These are phyloP conservation scores for Drosophila kokeensis DNA, from an alignment of 2,888 invertebrate genomes.

Conservation along the genomic window DNA sequence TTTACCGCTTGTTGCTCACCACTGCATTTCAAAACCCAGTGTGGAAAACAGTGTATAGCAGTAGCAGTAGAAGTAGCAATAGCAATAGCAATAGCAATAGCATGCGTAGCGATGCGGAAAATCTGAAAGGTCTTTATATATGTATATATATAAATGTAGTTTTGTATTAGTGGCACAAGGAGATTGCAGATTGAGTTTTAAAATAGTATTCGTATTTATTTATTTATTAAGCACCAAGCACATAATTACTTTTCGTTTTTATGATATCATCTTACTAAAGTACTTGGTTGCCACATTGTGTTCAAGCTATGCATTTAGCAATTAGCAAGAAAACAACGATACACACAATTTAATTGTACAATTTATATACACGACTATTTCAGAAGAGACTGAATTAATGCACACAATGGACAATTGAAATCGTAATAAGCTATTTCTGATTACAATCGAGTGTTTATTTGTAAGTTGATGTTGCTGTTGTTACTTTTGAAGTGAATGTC, in stretches of 20 bases:
- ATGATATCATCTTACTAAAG: constrained; percentile 56
- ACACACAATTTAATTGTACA: constrained; percentile 4
- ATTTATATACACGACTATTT: constrained; percentile 12
- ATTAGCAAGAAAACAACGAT: constrained; percentile 49
- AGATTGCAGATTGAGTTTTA: constrained; percentile 43
- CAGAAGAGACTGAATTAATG: constrained; percentile 8
- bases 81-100: constrained; percentile 23
- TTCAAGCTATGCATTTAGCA: constrained; percentile 37
- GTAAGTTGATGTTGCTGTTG: constrained; percentile 6
- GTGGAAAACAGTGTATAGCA: constrained; percentile 35
- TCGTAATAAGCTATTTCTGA: constrained; percentile 61
- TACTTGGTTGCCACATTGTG: constrained; percentile 27
- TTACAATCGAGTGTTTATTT: constrained; percentile 36
- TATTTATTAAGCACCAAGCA: constrained; percentile 47
- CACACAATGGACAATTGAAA: constrained; percentile 39
- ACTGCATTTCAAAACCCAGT: constrained; percentile 68
- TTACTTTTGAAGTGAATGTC: constrained; percentile 49
- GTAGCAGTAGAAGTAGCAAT: not conserved
- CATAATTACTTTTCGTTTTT: constrained; percentile 46
- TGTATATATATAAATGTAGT: not conserved
- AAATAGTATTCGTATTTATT: constrained; percentile 47
- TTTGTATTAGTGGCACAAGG: constrained; percentile 28
- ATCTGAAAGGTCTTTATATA: constrained; percentile 65
- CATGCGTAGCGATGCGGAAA: constrained; percentile 72
- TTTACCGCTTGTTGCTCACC: constrained; percentile 50